Conservation (phyloP, 2,797 vertebrate genomes). For the Falco columbarius region DNA sequence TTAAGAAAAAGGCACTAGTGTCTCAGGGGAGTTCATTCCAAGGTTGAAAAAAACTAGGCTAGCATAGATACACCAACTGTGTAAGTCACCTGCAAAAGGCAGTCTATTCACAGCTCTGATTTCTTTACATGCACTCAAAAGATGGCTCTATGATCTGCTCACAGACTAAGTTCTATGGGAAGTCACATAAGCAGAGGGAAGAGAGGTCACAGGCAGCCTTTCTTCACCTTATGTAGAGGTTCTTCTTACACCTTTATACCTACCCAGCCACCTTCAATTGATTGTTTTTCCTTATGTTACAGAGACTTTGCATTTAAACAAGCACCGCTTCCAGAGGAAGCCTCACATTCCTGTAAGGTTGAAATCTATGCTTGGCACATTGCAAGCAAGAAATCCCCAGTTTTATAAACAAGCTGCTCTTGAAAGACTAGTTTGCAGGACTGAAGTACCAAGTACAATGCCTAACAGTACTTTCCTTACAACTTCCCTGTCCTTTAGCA, state of each 20-base stretch:
- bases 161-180: neutral
- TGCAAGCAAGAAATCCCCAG: neutral
- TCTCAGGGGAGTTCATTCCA: neutral
- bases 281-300: rapidly evolving
- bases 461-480: neutral
- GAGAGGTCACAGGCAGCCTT: neutral
- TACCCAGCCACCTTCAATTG: neutral
- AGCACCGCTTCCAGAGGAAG: neutral
- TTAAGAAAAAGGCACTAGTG: neutral
- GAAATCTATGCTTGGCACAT: rapidly evolving
- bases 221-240: neutral
- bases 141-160: neutral
- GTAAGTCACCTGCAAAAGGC: neutral
- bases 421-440: neutral
- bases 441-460: neutral
- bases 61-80: neutral
- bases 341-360: neutral
- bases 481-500: neutral
- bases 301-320: neutral
- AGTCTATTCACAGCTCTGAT: neutral
- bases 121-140: neutral
- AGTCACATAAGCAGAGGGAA: rapidly evolving
- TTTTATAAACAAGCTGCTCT: neutral
- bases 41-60: neutral
- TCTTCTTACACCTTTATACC: neutral